phyloP scores from a whole-genome alignment of 2,113 vertebrate species.

The Microcebus griseorufus region DNA sequence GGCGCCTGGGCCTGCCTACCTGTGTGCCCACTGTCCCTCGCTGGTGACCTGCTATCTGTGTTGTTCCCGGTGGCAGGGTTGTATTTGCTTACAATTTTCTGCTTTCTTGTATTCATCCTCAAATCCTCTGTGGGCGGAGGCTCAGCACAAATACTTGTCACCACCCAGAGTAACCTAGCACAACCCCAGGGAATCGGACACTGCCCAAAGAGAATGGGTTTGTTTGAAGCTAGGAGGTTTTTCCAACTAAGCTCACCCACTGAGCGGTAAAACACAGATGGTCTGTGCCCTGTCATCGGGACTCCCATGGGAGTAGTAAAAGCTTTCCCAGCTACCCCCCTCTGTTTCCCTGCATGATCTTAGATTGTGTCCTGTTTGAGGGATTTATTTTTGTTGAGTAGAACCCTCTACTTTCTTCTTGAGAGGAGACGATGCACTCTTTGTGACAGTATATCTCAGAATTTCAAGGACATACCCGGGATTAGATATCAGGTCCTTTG shows the following conservation, averaged over 20 bases:
- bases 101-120: neutral
- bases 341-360: neutral
- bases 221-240: neutral
- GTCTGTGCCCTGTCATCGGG: neutral
- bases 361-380: neutral
- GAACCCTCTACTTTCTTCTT: neutral
- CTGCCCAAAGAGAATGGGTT: neutral
- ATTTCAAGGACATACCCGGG: neutral
- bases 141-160: neutral
- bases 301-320: fast-evolving
- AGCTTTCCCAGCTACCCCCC: fast-evolving
- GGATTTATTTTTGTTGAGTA: neutral
- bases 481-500: neutral
- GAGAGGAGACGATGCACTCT: neutral
- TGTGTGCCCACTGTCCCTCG: fast-evolving
- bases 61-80: neutral
- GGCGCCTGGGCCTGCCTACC: fast-evolving
- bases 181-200: fast-evolving
- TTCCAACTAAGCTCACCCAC: neutral
- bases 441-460: neutral
- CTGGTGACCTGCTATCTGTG: neutral
- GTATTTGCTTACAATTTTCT: neutral
- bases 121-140: neutral
- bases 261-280: neutral
- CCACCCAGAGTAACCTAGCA: neutral